These are phyloP conservation scores for Psittacula derbiana DNA, from an alignment of 2,797 vertebrate species.

Conservation along the genomic window DNA sequence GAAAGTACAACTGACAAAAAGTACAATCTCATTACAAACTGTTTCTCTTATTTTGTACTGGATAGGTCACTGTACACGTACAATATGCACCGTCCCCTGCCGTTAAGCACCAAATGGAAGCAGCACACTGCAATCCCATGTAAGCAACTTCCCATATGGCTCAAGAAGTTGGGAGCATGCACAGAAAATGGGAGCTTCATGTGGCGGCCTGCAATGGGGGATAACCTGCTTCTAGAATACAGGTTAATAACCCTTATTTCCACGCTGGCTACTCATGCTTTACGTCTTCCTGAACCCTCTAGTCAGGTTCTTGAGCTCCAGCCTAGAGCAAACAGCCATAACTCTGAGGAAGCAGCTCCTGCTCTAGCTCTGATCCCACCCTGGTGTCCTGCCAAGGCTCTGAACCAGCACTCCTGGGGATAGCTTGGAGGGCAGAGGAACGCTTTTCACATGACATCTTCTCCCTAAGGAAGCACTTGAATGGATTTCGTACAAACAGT, in stretches of 20 bases:
- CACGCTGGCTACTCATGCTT: neutral
- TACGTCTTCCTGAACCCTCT: neutral
- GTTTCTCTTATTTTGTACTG: neutral
- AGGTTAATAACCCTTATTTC: neutral
- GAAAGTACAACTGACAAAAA: neutral
- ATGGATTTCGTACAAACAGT: neutral
- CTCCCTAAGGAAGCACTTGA: neutral
- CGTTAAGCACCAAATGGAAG: neutral
- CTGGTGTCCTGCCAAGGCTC: neutral
- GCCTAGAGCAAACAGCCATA: neutral
- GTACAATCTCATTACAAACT: neutral
- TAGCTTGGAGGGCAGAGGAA: neutral
- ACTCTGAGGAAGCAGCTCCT: neutral
- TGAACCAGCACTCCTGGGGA: neutral
- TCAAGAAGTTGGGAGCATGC: neutral
- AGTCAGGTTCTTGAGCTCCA: neutral
- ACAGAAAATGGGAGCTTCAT: neutral
- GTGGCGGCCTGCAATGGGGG: neutral
- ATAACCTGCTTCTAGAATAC: neutral
- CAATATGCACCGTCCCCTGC: accelerated
- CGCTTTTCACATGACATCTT: neutral
- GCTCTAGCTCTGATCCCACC: neutral
- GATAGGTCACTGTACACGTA: neutral
- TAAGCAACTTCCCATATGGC: neutral
- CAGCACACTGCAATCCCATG: neutral